phyloP scores from a whole-genome alignment of 2,113 vertebrate species.

The Sebastes fasciatus region DNA sequence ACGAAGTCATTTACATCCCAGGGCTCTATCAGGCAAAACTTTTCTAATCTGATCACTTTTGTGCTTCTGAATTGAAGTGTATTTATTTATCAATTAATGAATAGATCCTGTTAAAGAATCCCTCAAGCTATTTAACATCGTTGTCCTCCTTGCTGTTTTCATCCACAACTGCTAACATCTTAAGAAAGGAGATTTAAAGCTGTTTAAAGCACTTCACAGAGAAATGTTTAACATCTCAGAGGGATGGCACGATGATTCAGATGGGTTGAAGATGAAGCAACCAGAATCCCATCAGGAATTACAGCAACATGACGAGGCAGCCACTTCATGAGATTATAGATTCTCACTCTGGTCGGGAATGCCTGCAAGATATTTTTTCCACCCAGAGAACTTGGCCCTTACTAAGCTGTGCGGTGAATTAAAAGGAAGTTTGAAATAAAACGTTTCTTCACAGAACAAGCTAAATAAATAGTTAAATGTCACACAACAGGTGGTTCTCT shows the following conservation, averaged over 20 bases:
- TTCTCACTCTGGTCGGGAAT: constrained; percentile 22
- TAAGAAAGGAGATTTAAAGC: background rate
- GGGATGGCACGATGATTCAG: constrained; percentile 16
- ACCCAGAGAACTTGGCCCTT: background rate
- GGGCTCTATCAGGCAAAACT: constrained; percentile 64
- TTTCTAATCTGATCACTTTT: constrained; percentile 75
- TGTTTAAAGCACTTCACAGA: constrained; percentile 24
- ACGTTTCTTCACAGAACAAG: constrained; percentile 18
- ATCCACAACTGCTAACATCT: background rate
- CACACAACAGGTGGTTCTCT: constrained; percentile 46
- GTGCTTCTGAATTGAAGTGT: constrained; percentile 66
- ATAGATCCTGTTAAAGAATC: constrained; percentile 13
- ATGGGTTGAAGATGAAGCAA: constrained; percentile 12
- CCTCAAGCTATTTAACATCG: constrained; percentile 7
- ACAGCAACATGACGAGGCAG: constrained; percentile 35
- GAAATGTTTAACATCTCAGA: constrained; percentile 36
- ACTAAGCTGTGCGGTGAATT: constrained; percentile 32
- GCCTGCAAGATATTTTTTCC: constrained; percentile 38
- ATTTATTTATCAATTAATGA: constrained; percentile 30
- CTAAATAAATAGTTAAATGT: constrained; percentile 49
- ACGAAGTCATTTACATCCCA: constrained; percentile 73
- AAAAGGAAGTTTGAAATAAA: constrained; percentile 22
- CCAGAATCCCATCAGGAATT: constrained; percentile 59
- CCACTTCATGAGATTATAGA: constrained; percentile 49
- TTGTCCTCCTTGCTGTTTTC: constrained; percentile 1